Conservation (phyloP, 1,140 invertebrate genomes). For the Archivesica marissinica region DNA sequence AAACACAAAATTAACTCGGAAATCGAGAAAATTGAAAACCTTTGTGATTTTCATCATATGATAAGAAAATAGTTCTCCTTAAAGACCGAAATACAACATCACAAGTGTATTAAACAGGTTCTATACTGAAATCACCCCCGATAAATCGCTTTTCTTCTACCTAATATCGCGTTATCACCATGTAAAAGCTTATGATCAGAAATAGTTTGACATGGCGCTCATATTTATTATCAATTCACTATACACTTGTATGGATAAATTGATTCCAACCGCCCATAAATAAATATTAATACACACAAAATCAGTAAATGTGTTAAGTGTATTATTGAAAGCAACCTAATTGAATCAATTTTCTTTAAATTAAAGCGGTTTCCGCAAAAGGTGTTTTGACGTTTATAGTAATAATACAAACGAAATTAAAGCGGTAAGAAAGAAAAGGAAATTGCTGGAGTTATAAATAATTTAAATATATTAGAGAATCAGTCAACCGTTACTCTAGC, state of each 20-base stretch:
- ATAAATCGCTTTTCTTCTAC: conserved; percentile 27
- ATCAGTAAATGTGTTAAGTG: conserved; percentile 56
- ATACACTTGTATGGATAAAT: conserved; percentile 37
- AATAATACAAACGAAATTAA: not conserved
- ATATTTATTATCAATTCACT: conserved; percentile 55
- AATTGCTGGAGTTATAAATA: not conserved
- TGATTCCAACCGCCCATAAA: conserved; percentile 44
- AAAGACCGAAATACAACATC: conserved; percentile 39
- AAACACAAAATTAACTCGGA: conserved; percentile 52
- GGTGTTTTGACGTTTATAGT: not conserved
- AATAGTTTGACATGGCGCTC: conserved; percentile 24
- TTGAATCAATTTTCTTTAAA: conserved; percentile 37
- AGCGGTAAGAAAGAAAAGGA: not conserved
- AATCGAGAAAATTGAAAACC: conserved; percentile 54
- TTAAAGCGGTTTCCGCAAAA: not conserved
- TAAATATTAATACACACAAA: conserved; percentile 48
- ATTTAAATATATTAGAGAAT: conserved; percentile 9
- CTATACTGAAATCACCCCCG: conserved; percentile 23
- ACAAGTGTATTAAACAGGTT: conserved; percentile 28
- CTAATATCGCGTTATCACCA: conserved; percentile 49
- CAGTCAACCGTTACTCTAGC: not conserved
- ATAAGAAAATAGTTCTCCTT: conserved; percentile 51
- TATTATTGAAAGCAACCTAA: conserved; percentile 36
- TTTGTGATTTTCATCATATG: conserved; percentile 36
- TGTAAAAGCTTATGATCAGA: conserved; percentile 23